Percentiles rank a stretch among this genome's conserved stretches.
Evolutionary conservation across 2,888 invertebrate species (phyloP).

Genomic region (Candidula unifasciata): DNA sequence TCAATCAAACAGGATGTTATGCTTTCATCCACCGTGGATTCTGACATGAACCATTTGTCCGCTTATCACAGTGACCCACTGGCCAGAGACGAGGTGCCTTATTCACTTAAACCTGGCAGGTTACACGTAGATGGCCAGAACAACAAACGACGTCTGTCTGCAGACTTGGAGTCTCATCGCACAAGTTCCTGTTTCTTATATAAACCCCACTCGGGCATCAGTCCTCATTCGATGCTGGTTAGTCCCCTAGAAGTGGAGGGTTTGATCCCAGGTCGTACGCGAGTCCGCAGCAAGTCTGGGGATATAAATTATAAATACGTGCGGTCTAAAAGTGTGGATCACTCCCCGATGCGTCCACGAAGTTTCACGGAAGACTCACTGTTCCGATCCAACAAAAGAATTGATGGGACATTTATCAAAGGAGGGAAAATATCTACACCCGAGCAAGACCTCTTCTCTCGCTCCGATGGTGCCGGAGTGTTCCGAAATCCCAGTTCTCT

Average conservation of each 20-base stretch:
- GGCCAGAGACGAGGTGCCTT: constrained; percentile 39
- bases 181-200: constrained; percentile 42
- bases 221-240: constrained; percentile 31
- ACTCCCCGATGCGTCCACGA: constrained; percentile 68
- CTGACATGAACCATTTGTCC: constrained; percentile 26
- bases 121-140: constrained; percentile 19
- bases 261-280: constrained; percentile 42
- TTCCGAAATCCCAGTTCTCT: constrained; percentile 88
- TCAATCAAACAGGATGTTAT: constrained; percentile 56
- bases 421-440: constrained; percentile 53
- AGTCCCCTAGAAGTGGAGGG: constrained; percentile 50
- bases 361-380: constrained; percentile 67
- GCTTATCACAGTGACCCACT: constrained; percentile 30
- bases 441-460: constrained; percentile 62
- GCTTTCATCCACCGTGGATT: constrained; percentile 52
- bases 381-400: constrained; percentile 61
- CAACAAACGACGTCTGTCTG: constrained; percentile 66
- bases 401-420: constrained; percentile 61
- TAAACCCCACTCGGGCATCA: constrained; percentile 40
- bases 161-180: constrained; percentile 49
- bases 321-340: constrained; percentile 67
- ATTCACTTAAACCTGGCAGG: background rate
- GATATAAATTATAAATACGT: constrained; percentile 64
- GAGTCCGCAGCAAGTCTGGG: constrained; percentile 71
- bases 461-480: constrained; percentile 85